phyloP scores from a whole-genome alignment of 2,113 vertebrate genomes.

The Oreochromis spilurus region DNA sequence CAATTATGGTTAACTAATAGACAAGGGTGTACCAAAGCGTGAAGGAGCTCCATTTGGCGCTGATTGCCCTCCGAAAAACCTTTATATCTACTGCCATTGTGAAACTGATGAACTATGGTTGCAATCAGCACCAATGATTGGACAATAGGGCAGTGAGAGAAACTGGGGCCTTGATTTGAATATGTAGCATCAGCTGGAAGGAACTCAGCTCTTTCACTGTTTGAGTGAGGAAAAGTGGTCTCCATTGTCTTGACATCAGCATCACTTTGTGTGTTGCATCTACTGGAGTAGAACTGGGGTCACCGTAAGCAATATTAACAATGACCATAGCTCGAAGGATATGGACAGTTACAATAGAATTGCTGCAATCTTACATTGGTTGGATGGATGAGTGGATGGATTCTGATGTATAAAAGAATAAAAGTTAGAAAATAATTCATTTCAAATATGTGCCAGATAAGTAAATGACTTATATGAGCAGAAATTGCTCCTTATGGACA shows the following conservation, averaged over 20 bases:
- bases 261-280: background rate
- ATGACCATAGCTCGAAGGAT: constrained; percentile 29
- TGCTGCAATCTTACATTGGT: background rate
- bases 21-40: constrained; percentile 54
- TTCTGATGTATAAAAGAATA: background rate
- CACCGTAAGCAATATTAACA: constrained; percentile 30
- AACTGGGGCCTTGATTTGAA: constrained; percentile 49
- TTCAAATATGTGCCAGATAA: background rate
- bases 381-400: background rate
- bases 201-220: constrained; percentile 24
- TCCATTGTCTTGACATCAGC: constrained; percentile 22
- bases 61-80: constrained; percentile 64
- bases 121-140: constrained; percentile 63
- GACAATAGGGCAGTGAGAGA: constrained; percentile 29
- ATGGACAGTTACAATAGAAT: background rate
- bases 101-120: constrained; percentile 70
- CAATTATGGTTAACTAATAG: constrained; percentile 56
- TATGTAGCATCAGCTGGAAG: constrained; percentile 39
- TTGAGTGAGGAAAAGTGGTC: constrained; percentile 1
- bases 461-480: background rate
- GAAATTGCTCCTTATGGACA: background rate
- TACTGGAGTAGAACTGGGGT: constrained; percentile 6
- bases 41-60: constrained; percentile 58
- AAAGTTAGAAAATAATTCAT: background rate
- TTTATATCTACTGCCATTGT: constrained; percentile 61